Evolutionary conservation across 1,140 invertebrate genomes (phyloP).

Genomic region (Drosophila arawakana): DNA sequence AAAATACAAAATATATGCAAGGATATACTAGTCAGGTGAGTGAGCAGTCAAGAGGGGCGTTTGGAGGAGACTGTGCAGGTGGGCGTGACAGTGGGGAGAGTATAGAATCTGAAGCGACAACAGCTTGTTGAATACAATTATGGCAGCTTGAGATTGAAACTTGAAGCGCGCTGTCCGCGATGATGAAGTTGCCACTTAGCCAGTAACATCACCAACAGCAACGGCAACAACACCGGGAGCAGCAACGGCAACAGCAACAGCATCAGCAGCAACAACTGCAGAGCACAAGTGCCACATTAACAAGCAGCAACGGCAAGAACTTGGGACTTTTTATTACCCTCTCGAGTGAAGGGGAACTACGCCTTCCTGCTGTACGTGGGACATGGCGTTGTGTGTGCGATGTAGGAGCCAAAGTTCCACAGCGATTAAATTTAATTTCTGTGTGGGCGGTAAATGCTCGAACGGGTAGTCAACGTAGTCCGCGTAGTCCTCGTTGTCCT

Average conservation of each 20-base stretch:
- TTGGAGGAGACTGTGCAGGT: background rate
- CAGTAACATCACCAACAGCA: constrained; percentile 58
- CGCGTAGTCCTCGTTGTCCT: background rate
- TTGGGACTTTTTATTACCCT: constrained; percentile 74
- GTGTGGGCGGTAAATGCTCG: constrained; percentile 50
- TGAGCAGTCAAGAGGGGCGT: background rate
- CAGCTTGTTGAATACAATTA: constrained; percentile 83
- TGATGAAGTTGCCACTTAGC: constrained; percentile 80
- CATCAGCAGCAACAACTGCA: constrained; percentile 4
- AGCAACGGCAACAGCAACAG: constrained; percentile 27
- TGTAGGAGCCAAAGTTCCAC: constrained; percentile 56
- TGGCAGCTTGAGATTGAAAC: constrained; percentile 70
- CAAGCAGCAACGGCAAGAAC: constrained; percentile 60
- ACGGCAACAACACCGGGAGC: constrained; percentile 38
- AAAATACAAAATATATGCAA: constrained; percentile 48
- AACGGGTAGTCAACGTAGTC: constrained; percentile 40
- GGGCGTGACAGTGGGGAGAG: background rate
- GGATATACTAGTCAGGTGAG: constrained; percentile 20
- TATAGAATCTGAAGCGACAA: constrained; percentile 63
- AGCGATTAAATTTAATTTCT: constrained; percentile 81
- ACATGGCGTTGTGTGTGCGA: background rate
- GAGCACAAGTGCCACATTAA: constrained; percentile 58
- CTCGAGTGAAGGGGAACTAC: constrained; percentile 36
- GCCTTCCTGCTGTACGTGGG: background rate
- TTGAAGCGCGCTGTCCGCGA: constrained; percentile 53